Evolutionary conservation across 1,140 invertebrate genomes (phyloP).

Genomic region (Eriosoma lanigerum): DNA sequence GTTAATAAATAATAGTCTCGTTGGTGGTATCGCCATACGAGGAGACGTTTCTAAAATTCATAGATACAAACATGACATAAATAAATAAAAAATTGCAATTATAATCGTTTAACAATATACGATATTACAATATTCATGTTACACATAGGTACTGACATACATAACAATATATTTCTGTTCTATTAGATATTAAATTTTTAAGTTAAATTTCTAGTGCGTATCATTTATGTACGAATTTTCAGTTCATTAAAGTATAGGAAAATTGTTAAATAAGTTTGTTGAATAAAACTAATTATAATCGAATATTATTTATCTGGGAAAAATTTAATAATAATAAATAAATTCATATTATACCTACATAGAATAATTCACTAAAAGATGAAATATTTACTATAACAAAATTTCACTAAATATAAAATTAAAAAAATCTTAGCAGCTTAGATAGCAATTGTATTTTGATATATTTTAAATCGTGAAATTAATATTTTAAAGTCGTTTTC

Average conservation of each 20-base stretch:
- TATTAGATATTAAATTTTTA: neutral
- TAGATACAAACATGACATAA: neutral
- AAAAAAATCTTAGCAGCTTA: neutral
- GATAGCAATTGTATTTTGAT: neutral
- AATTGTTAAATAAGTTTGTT: too few relatives aligned
- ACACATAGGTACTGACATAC: neutral
- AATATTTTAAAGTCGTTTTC: neutral
- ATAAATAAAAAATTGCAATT: neutral
- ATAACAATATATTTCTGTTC: neutral
- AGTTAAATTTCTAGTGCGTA: neutral
- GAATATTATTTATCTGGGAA: neutral
- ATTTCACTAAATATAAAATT: neutral
- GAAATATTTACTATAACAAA: neutral
- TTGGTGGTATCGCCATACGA: neutral
- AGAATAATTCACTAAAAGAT: neutral
- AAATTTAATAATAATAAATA: neutral
- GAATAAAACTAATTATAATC: too few relatives aligned
- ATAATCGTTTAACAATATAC: neutral
- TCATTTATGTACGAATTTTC: too few relatives aligned
- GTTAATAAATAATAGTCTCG: slow-evolving; percentile 20
- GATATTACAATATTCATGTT: neutral
- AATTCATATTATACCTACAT: neutral
- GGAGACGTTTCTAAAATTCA: neutral
- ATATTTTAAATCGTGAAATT: neutral
- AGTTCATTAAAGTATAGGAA: too few relatives aligned